phyloP scores from a whole-genome alignment of 2,888 invertebrate species.

The Sialis lutaria region DNA sequence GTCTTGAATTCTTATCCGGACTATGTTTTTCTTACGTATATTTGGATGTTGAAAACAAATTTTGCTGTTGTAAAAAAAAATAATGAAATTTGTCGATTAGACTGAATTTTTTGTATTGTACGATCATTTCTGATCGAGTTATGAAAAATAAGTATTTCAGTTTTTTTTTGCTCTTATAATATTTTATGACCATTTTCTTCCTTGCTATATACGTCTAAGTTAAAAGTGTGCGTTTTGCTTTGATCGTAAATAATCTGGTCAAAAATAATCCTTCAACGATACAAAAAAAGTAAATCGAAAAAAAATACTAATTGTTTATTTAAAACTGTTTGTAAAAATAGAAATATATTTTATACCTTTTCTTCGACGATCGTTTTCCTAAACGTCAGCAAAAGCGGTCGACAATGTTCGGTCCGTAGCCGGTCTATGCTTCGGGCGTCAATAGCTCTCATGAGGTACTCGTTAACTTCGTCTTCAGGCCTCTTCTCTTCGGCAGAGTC shows the following conservation, averaged over 20 bases:
- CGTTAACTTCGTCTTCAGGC: slow-evolving; percentile 88
- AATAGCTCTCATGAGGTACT: slow-evolving; percentile 89
- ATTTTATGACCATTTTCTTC: too few relatives aligned
- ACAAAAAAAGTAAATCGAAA: background rate
- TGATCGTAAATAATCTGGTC: background rate
- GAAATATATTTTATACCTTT: slow-evolving; percentile 38
- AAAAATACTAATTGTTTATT: background rate
- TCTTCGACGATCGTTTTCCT: slow-evolving; percentile 60
- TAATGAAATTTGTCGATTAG: background rate
- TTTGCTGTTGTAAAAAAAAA: slow-evolving; percentile 11
- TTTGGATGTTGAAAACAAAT: too few relatives aligned
- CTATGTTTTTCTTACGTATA: too few relatives aligned
- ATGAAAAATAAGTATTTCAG: too few relatives aligned
- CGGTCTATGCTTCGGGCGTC: slow-evolving; percentile 88
- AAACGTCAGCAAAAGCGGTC: slow-evolving; percentile 70
- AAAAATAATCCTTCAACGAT: background rate
- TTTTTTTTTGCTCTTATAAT: too few relatives aligned
- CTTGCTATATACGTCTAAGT: too few relatives aligned
- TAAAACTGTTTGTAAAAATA: background rate
- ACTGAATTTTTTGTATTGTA: too few relatives aligned
- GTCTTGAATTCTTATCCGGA: too few relatives aligned
- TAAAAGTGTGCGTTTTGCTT: background rate
- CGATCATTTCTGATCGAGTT: too few relatives aligned
- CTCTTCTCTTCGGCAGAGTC: slow-evolving; percentile 54
- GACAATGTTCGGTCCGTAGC: slow-evolving; percentile 75